phyloP scores from a whole-genome alignment of 2,797 vertebrate genomes.

The Leuciscus waleckii region DNA sequence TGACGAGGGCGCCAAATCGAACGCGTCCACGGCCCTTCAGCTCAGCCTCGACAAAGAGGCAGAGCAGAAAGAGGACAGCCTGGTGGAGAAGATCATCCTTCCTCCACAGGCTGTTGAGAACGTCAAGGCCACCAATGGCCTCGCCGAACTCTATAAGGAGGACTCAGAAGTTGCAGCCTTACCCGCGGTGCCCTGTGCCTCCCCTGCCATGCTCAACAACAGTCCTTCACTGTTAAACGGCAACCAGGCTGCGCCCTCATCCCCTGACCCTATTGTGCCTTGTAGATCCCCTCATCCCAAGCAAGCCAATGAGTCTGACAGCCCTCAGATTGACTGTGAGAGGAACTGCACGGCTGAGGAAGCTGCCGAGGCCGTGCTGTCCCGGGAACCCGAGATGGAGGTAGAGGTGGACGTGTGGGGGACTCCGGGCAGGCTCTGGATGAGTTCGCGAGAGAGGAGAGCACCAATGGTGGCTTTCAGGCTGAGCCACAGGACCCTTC shows the following conservation, averaged over 20 bases:
- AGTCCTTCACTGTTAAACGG: constrained; percentile 82
- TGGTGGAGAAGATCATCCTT: constrained; percentile 77
- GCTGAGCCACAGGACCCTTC: constrained; percentile 61
- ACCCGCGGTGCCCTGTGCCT: constrained; percentile 82
- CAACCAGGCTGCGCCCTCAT: constrained; percentile 80
- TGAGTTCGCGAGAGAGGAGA: constrained; percentile 80
- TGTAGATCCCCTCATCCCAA: constrained; percentile 88
- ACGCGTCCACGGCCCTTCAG: constrained; percentile 63
- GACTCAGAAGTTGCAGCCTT: constrained; percentile 71
- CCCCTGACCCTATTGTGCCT: constrained; percentile 93
- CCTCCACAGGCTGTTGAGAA: constrained; percentile 75
- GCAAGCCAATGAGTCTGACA: constrained; percentile 79
- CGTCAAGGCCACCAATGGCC: constrained; percentile 90
- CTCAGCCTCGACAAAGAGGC: constrained; percentile 70
- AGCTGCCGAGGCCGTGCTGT: constrained; percentile 81
- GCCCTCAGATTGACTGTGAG: constrained; percentile 46
- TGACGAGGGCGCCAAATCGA: constrained; percentile 71
- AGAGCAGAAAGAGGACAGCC: constrained; percentile 78
- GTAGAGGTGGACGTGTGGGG: constrained; percentile 91
- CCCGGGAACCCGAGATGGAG: constrained; percentile 90
- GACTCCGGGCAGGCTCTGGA: constrained; percentile 85
- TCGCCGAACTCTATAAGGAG: constrained; percentile 83
- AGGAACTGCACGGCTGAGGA: constrained; percentile 69
- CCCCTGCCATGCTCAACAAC: constrained; percentile 78
- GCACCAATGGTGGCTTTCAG: constrained; percentile 68